phyloP scores from a whole-genome alignment of 2,113 vertebrate genomes.

The Ia io region DNA sequence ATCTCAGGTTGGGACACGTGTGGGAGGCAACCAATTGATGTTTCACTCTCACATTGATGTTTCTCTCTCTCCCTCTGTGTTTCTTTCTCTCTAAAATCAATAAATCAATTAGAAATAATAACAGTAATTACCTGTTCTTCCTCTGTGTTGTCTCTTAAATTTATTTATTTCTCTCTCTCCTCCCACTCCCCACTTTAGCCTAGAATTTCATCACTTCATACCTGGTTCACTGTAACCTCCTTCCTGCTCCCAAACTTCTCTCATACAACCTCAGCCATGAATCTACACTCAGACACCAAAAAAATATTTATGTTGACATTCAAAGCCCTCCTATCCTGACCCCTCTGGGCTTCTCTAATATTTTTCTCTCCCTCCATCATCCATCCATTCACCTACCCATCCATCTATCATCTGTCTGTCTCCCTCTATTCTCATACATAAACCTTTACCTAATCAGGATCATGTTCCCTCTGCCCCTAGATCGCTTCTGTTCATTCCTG shows the following conservation, averaged over 20 bases:
- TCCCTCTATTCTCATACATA: background rate
- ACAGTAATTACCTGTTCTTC: background rate
- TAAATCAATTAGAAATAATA: background rate
- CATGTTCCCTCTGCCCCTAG: background rate
- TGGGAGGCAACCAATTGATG: background rate
- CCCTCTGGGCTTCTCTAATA: background rate
- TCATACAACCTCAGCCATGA: background rate
- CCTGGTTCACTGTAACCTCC: background rate
- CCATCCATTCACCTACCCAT: background rate
- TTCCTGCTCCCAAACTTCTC: background rate
- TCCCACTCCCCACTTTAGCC: background rate
- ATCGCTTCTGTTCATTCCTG: background rate
- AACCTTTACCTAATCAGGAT: background rate
- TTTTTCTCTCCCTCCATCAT: background rate
- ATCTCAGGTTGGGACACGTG: background rate
- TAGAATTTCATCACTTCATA: background rate
- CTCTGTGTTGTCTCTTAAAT: background rate
- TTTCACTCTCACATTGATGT: background rate
- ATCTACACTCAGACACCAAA: background rate
- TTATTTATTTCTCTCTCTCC: background rate
- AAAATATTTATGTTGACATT: background rate
- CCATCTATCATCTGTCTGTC: background rate
- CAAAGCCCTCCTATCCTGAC: background rate
- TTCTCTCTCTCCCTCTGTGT: background rate
- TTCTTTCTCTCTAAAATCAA: background rate